Evolutionary conservation across 2,797 vertebrate genomes (phyloP).

Genomic region (Cottoperca gobio): DNA sequence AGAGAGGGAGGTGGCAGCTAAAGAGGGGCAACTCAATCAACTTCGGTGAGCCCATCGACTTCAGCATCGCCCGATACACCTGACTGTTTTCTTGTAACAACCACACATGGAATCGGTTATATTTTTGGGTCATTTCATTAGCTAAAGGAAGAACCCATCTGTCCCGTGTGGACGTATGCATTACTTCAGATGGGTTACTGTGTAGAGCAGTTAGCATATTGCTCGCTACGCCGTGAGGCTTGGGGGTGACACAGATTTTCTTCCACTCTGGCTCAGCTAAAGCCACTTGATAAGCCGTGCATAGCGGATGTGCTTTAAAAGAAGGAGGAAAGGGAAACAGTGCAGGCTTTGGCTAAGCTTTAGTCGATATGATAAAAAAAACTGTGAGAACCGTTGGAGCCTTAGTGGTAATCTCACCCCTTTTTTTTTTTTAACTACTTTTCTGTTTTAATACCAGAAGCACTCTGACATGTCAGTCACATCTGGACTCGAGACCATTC

Average conservation of each 20-base stretch:
- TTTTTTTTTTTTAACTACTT: constrained; percentile 82
- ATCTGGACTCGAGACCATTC: constrained; percentile 45
- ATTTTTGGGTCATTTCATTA: constrained; percentile 18
- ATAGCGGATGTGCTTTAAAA: constrained; percentile 81
- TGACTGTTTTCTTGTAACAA: constrained; percentile 2
- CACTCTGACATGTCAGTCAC: constrained; percentile 80
- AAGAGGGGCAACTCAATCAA: constrained; percentile 70
- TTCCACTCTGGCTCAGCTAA: constrained; percentile 74
- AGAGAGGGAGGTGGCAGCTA: constrained; percentile 67
- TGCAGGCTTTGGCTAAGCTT: constrained; percentile 83
- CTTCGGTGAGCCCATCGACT: constrained; percentile 72
- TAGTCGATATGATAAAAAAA: constrained; percentile 87
- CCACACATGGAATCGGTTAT: background rate
- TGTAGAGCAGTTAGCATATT: constrained; percentile 45
- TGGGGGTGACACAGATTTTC: constrained; percentile 76
- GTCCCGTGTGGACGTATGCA: background rate
- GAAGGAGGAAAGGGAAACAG: constrained; percentile 75
- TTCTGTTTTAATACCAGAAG: constrained; percentile 77
- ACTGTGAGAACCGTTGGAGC: constrained; percentile 79
- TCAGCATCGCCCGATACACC: background rate
- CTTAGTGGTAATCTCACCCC: constrained; percentile 83
- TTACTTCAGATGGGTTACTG: constrained; percentile 25
- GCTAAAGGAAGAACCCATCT: constrained; percentile 9
- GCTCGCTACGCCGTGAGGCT: constrained; percentile 60
- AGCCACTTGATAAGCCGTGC: constrained; percentile 80